Conservation (phyloP, 2,113 vertebrate species). For the Grantiella picta region DNA sequence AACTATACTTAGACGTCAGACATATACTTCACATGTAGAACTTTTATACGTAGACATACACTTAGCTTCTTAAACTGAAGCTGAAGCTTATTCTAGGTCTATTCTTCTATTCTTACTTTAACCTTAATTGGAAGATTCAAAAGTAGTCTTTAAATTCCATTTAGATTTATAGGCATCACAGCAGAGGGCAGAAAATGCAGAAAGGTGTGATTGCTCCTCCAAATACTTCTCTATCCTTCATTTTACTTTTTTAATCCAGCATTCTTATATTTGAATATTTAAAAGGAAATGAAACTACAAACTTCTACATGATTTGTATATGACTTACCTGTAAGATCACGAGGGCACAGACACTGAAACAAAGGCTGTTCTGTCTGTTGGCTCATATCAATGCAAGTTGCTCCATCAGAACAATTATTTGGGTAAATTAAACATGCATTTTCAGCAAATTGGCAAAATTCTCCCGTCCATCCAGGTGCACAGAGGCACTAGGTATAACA, state of each 20-base stretch:
- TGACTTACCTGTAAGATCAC: slow-evolving; percentile 72
- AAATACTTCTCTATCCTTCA: background rate
- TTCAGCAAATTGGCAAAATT: slow-evolving; percentile 74
- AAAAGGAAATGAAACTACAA: background rate
- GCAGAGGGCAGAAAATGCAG: background rate
- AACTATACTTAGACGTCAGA: background rate
- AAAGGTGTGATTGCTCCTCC: background rate
- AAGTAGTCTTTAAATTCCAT: background rate
- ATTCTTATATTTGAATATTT: background rate
- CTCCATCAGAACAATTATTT: slow-evolving; percentile 67
- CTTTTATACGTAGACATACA: background rate
- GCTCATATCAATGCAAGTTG: slow-evolving; percentile 72
- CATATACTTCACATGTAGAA: background rate
- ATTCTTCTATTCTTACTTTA: background rate
- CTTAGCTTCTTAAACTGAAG: background rate
- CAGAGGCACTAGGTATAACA: slow-evolving; percentile 74
- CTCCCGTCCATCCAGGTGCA: slow-evolving; percentile 70
- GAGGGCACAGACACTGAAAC: slow-evolving; percentile 70
- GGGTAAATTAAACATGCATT: slow-evolving; percentile 74
- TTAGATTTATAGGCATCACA: background rate
- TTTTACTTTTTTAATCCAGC: background rate
- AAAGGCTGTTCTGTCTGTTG: slow-evolving; percentile 53
- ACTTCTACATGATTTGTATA: background rate
- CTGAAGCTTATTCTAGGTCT: background rate
- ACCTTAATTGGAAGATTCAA: background rate